Conservation (phyloP, 2,888 invertebrate genomes). For the Scaptodrosophila latifasciaeformis region DNA sequence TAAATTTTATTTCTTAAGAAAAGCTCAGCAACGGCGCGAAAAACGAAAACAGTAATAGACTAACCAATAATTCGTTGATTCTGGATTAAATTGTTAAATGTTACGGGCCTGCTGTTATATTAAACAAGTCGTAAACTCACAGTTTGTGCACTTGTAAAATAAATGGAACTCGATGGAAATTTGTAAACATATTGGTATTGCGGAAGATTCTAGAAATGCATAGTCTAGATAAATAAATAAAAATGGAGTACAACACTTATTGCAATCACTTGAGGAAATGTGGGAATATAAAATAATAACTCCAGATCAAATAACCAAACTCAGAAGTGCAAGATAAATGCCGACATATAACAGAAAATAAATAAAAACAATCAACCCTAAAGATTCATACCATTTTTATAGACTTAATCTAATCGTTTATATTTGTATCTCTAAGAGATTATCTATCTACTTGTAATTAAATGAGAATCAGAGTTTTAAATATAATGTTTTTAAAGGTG, state of each 20-base stretch:
- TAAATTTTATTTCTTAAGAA: no score
- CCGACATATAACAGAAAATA: conserved; percentile 8
- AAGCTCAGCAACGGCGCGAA: no score
- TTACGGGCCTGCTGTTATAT: conserved; percentile 17
- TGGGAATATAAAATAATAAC: no score
- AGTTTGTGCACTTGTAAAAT: conserved; percentile 46
- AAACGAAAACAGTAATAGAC: no score
- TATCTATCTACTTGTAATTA: conserved; percentile 49
- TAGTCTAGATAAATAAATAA: no score
- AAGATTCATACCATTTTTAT: conserved; percentile 22
- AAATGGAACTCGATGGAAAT: conserved; percentile 41
- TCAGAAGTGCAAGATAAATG: conserved; percentile 6
- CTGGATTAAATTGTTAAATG: conserved; percentile 16
- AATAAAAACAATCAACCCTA: conserved; percentile 20
- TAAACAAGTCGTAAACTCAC: conserved; percentile 27
- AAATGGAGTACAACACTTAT: no score
- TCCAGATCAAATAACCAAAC: conserved; percentile 1
- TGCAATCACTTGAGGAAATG: no score
- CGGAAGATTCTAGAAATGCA: conserved; percentile 10
- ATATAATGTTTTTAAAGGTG: conserved; percentile 54
- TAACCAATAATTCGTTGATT: conserved; percentile 14
- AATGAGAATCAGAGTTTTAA: conserved; percentile 44
- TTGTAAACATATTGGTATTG: conserved; percentile 27
- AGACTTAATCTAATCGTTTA: conserved; percentile 39
- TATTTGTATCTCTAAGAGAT: conserved; percentile 55